Percentiles rank a stretch among this genome's conserved stretches.
These are phyloP conservation scores for Gallinago paraguaiae DNA, from an alignment of 2,113 vertebrate species.

Conservation along the genomic window DNA sequence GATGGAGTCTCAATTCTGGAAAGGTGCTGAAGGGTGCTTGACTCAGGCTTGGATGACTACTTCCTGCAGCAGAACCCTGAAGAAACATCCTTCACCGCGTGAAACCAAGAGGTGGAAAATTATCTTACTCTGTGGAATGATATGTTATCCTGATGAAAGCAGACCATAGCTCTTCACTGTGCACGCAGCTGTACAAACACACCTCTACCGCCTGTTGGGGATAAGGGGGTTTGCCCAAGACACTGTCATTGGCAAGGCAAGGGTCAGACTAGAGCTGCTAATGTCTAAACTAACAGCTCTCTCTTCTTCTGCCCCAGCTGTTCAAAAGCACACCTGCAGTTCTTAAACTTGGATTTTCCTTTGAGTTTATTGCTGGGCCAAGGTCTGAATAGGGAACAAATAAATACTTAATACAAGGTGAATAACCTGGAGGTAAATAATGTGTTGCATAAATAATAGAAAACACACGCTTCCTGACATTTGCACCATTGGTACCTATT, in stretches of 20 bases:
- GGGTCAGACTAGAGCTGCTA: background rate
- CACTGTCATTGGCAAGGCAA: background rate
- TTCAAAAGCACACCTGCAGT: background rate
- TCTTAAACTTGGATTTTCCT: background rate
- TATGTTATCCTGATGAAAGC: background rate
- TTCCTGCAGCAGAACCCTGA: background rate
- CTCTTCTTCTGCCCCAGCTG: background rate
- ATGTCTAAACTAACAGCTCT: background rate
- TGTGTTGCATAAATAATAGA: background rate
- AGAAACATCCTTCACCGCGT: background rate
- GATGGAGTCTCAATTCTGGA: background rate
- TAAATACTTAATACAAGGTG: background rate
- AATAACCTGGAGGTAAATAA: constrained; percentile 6
- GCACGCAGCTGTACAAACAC: background rate
- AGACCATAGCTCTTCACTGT: background rate
- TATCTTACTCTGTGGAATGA: background rate
- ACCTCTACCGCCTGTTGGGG: background rate
- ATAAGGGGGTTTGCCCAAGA: background rate
- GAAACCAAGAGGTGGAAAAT: background rate
- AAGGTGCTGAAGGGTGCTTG: background rate
- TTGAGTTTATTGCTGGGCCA: background rate
- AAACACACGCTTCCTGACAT: background rate
- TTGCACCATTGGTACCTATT: background rate
- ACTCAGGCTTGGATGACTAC: background rate
- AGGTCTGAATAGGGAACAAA: background rate